A percentile compares a stretch with the other conserved stretches of the same genome.
These are phyloP conservation scores for Tachycineta bicolor DNA, from an alignment of 2,113 vertebrate genomes.

Conservation along the genomic window DNA sequence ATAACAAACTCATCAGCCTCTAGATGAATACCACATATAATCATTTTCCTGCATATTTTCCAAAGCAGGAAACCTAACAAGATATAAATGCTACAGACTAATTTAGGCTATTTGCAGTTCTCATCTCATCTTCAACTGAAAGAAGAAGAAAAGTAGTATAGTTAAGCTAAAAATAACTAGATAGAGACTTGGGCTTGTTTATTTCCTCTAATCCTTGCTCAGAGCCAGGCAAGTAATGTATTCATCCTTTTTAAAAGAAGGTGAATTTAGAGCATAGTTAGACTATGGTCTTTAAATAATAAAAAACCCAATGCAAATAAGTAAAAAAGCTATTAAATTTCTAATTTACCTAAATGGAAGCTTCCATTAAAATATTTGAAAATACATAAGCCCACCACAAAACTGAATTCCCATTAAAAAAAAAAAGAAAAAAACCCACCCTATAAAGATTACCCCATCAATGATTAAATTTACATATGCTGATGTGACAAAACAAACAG, in stretches of 20 bases:
- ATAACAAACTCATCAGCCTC: constrained; percentile 82
- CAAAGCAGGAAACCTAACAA: constrained; percentile 82
- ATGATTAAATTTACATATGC: not conserved
- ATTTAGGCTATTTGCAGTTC: constrained; percentile 81
- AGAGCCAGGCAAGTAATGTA: constrained; percentile 18
- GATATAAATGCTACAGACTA: constrained; percentile 79
- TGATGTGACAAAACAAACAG: not conserved
- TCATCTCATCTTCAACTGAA: constrained; percentile 70
- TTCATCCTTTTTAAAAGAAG: not conserved
- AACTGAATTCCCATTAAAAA: not conserved
- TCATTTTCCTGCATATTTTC: constrained; percentile 82
- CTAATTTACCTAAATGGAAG: not conserved
- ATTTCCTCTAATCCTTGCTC: constrained; percentile 24
- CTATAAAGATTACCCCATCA: not conserved
- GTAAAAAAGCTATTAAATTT: not conserved
- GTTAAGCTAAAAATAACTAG: constrained; percentile 65
- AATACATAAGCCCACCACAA: not conserved
- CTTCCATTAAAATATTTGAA: not conserved
- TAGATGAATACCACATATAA: constrained; percentile 80
- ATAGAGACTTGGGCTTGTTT: constrained; percentile 21
- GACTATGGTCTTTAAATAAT: not conserved
- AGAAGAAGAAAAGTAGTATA: constrained; percentile 46
- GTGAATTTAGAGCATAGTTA: not conserved
- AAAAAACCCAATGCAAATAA: not conserved
- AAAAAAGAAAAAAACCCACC: rapidly evolving